Base-by-base conservation (phyloP, 1,140 invertebrate genomes). In the Parapsyche elsis region DNA sequence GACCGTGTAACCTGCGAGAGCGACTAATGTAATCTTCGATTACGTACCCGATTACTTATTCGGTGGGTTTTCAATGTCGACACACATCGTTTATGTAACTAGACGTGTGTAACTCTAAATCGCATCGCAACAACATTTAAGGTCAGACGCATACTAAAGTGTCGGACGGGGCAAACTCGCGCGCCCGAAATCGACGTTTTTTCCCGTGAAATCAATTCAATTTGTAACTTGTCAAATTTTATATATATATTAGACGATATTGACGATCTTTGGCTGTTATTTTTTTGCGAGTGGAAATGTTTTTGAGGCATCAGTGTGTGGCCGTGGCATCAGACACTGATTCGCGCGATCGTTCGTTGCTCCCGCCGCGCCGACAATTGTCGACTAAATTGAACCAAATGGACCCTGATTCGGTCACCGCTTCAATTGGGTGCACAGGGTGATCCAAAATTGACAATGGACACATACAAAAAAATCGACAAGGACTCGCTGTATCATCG, bases 341-440 rank as follows among this genome's bases (percentile, higher is more conserved):
- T 83, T 83, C 78, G 76, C 78, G 76, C 71, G 80, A 81, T 67
- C 67, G 71, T 49, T 46, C 79, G 61, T 75, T 80, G 79, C 71
- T 76, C 70, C 64, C 78, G 71, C 24, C 78, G 64, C 44, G 38
- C 49, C 71, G 59, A 64, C 77, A 78, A 71, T 80, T 74, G 76
- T 30, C 76, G 77, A 64, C 82, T 83, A 83, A 83, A 83, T 83
- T 83, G 80, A 75, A 81, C 82, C 80, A 83, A 83, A 81, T 83
- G 80, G 80, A 80, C 80, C 76, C 80, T 83, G 82, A 83, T 83
- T 83, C 82, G 80, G 82, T 83, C 82, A 83, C 80, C 82, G 82
- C 80, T 79, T 81, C 82, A 83, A 83, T 83, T 83, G 64, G 82
- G 80, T 44, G 44, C 19, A 79, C 80, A 76, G 80, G 77, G 76